Conservation (phyloP, 1,140 invertebrate species). For the Sweltsa coloradensis region DNA sequence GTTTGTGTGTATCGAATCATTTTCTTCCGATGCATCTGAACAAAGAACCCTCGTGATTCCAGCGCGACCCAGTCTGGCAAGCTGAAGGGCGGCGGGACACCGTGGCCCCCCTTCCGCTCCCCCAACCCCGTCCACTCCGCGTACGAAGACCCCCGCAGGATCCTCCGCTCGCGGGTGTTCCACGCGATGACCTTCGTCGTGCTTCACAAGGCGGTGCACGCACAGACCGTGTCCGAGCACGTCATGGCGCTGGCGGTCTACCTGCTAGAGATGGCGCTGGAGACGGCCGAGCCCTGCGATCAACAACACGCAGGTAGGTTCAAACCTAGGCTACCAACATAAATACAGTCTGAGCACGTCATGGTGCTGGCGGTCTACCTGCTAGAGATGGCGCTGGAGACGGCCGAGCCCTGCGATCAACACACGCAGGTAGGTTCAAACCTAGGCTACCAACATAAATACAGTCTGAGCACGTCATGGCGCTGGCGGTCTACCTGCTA, state of each 20-base stretch:
- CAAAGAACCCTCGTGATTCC: no score
- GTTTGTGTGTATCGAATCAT: no score
- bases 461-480: constrained; percentile 74
- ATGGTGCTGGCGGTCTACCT: constrained; percentile 76
- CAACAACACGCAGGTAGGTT: constrained; percentile 20
- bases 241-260: constrained; percentile 74
- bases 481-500: constrained; percentile 73
- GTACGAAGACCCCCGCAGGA: constrained; percentile 56
- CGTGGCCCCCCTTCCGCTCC: constrained; percentile 74
- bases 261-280: constrained; percentile 71
- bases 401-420: constrained; percentile 32
- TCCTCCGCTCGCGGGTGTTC: constrained; percentile 64
- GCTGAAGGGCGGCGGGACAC: constrained; percentile 45
- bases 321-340: no score
- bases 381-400: constrained; percentile 67
- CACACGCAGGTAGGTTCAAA: constrained; percentile 20
- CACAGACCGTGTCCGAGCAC: constrained; percentile 66
- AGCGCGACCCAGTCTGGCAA: constrained; percentile 52
- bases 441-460: no score
- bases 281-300: constrained; percentile 37
- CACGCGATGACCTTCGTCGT: constrained; percentile 76
- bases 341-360: constrained; percentile 74
- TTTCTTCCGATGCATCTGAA: no score
- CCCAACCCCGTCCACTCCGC: constrained; percentile 47
- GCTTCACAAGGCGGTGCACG: constrained; percentile 68